These are phyloP conservation scores for Typhlomys cinereus DNA, from an alignment of 2,113 vertebrate species.

Conservation along the genomic window DNA sequence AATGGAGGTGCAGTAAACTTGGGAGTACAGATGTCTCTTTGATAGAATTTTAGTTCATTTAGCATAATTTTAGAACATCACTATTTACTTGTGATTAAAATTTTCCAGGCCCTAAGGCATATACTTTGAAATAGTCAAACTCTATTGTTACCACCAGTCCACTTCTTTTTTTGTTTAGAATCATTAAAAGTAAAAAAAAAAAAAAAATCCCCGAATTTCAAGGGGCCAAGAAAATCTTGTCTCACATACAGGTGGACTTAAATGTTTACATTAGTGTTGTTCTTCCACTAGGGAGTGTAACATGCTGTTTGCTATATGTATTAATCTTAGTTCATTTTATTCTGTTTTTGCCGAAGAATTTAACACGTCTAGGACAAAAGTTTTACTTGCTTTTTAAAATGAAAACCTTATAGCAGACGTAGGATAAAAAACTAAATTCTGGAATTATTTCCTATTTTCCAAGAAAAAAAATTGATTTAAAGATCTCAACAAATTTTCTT, in stretches of 20 bases:
- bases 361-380: neutral
- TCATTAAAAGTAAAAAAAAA: constrained; percentile 1
- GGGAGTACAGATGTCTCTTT: too few relatives aligned
- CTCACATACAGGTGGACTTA: neutral
- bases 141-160: neutral
- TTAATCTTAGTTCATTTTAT: neutral
- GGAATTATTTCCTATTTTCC: neutral
- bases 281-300: neutral
- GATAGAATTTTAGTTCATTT: neutral
- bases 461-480: neutral
- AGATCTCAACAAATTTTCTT: neutral
- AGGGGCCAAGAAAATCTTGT: too few relatives aligned
- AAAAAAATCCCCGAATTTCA: too few relatives aligned
- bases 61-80: neutral
- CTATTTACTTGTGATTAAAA: neutral
- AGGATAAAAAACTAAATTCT: neutral
- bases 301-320: neutral
- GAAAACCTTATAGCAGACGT: neutral
- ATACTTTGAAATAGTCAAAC: neutral
- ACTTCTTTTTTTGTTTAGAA: neutral
- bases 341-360: constrained; percentile 11
- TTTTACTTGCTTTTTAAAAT: neutral
- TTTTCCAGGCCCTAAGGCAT: neutral
- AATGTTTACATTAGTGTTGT: neutral
- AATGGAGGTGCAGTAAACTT: neutral